Percentiles rank a stretch among this genome's conserved stretches.
Conservation (phyloP, 2,888 invertebrate species). For the Crossocerus cetratus region DNA sequence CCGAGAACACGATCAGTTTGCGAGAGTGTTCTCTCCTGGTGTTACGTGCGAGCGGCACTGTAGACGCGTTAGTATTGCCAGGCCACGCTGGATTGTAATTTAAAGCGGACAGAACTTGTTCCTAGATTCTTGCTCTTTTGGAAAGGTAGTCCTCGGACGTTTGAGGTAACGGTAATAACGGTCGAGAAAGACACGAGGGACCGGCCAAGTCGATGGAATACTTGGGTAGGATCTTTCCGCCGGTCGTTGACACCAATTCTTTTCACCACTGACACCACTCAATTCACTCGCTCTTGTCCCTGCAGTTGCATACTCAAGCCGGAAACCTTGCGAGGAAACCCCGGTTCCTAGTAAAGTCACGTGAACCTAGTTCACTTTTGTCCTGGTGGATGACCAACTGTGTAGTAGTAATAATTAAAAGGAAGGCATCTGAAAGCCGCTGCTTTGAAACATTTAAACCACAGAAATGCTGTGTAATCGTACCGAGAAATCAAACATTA, state of each 20-base stretch:
- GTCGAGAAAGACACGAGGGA: constrained; percentile 59
- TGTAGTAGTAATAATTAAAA: no score
- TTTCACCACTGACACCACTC: constrained; percentile 29
- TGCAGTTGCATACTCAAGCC: no score
- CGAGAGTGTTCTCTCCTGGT: constrained; percentile 1
- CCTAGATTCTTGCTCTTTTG: constrained; percentile 69
- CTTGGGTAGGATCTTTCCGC: constrained; percentile 47
- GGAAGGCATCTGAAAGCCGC: no score
- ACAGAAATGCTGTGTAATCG: no score
- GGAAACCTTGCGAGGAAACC: no score
- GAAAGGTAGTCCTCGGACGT: constrained; percentile 62
- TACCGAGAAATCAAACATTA: no score
- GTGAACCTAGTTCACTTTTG: no score
- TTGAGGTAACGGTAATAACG: constrained; percentile 70
- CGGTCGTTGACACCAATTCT: constrained; percentile 57
- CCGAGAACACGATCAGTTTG: background rate
- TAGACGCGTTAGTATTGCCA: no score
- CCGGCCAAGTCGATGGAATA: constrained; percentile 47
- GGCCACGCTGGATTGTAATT: constrained; percentile 50
- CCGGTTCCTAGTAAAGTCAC: no score
- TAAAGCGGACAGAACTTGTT: constrained; percentile 67
- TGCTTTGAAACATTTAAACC: no score
- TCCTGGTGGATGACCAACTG: no score
- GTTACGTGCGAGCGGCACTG: background rate
- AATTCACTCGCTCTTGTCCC: no score